Base-by-base conservation (phyloP, 2,888 invertebrate species). In the Macrostomum cliftonense region DNA sequence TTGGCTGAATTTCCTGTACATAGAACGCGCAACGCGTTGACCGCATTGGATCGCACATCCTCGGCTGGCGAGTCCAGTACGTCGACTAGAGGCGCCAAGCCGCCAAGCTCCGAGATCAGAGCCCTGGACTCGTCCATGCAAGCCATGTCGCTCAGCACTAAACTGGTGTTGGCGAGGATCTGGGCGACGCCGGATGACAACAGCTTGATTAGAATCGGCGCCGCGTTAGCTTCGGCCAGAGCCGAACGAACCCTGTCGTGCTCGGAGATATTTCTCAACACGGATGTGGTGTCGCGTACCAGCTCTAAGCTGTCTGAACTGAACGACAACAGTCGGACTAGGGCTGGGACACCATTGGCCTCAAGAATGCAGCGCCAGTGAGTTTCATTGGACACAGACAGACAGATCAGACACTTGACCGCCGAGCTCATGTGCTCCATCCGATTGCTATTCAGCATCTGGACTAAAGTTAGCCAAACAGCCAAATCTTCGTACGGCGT, bases 191-290 rank as follows among this genome's bases (percentile, higher is more conserved):
- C 21, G 0, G 60, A 58, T 7, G 64, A 64, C 17, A 69, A 57
- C 21, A 68, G 59, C 42, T 57, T 53, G 50, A 68, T 62, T n/a
- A 69, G 60, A 46, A 62, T 61, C 5, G 61, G 60, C 11, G 60
- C 61, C 19, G 67, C 61, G 11, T 62, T 56, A 28, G 61, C 59
- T 12, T 54, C 45, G 1, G 65, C 62, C 17, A 69, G 57, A 13
- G 63, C 63, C 16, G 56, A 42, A 13, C 63, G 56, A 13, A 69
- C 61, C 13, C 58, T 56, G 4, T 57, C 54, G 49, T 69, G 61
- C 40, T 67, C 64, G 1, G 67, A 65, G 38, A 67, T 67, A 59
- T 69, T 69, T 52, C 67, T 66, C 14, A 69, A 54, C 2, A 68
- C 67, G 0, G 67, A 66, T 1, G 63, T 63, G 1, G 68, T 59